Conservation (phyloP, 2,113 vertebrate species). For the Percopsis transmontana region DNA sequence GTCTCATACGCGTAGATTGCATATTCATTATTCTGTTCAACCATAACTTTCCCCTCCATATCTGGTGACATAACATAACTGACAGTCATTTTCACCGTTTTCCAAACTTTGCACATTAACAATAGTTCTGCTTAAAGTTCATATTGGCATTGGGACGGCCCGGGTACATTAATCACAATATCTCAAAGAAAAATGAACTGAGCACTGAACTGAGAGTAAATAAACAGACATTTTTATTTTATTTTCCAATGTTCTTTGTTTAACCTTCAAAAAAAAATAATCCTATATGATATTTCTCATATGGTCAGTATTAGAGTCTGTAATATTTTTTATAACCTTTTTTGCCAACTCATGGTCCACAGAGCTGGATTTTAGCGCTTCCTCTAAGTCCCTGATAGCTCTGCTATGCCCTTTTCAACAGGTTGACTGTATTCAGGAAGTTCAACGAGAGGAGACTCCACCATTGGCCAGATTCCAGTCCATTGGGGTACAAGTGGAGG, state of each 20-base stretch:
- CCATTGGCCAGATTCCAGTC: conserved; percentile 96
- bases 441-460: conserved; percentile 91
- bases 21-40: not conserved
- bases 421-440: conserved; percentile 98
- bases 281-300: not conserved
- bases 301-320: not conserved
- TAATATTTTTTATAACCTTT: no score
- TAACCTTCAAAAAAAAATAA: conserved; percentile 1
- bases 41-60: conserved; percentile 8
- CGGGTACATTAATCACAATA: conserved; percentile 12
- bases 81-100: conserved; percentile 21
- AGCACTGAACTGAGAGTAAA: not conserved
- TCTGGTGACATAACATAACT: conserved; percentile 17
- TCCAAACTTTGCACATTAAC: conserved; percentile 21
- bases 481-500: conserved; percentile 98
- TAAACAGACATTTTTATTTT: not conserved
- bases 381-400: not conserved
- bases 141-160: not conserved
- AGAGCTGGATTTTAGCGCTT: no score
- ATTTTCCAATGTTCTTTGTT: not conserved
- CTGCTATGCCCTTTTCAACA: conserved; percentile 55
- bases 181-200: not conserved
- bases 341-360: no score
- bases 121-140: not conserved
- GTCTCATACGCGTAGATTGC: not conserved